Base-by-base conservation (phyloP, 2,888 invertebrate species). In the Drosophila niveifrons region DNA sequence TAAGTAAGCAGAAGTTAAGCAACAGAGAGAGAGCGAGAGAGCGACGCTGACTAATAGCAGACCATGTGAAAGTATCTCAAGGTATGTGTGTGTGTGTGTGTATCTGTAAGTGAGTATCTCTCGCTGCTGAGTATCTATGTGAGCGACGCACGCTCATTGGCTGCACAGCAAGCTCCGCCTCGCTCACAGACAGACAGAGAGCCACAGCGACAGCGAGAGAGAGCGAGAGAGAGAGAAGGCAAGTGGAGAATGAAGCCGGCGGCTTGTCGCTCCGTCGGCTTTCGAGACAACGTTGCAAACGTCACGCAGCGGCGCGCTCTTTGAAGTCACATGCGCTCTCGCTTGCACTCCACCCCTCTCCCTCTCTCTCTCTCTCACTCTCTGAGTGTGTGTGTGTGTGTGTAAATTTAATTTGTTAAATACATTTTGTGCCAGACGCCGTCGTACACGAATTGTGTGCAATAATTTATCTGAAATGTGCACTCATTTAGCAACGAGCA, bases 381-480 rank as follows among this genome's bases (percentile, higher is more conserved):
- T 8, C 34, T n/a, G 39, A 10, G 63, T 55, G 13, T 53, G 58
- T 58, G 51, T 69, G 67, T 80, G 52, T 80, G 72, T 80, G 72
- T 80, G 82, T 79, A 82, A 83, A 82, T 87, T 88, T 85, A 85
- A 88, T 88, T 87, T 88, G 87, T 86, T 88, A 82, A 86, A 86
- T 86, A 86, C 83, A 84, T 79, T 80, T 78, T 72, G 80, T 78
- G 84, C 75, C 77, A 77, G 78, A 71, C 80, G 75, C 71, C 85
- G 83, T 73, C 83, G 85, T 82, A 81, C 78, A 84, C 82, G 82
- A 85, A 77, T 84, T 85, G 88, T 89, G 78, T 83, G 82, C 88
- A 85, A 90, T 90, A 90, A 90, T 90, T 90, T 90, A 90, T 90
- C 88, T 88, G 84, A 80, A 87, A 82, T 89, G 88, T 86, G 82